Conservation (phyloP, 2,113 vertebrate genomes). For the Eurystomus gularis region DNA sequence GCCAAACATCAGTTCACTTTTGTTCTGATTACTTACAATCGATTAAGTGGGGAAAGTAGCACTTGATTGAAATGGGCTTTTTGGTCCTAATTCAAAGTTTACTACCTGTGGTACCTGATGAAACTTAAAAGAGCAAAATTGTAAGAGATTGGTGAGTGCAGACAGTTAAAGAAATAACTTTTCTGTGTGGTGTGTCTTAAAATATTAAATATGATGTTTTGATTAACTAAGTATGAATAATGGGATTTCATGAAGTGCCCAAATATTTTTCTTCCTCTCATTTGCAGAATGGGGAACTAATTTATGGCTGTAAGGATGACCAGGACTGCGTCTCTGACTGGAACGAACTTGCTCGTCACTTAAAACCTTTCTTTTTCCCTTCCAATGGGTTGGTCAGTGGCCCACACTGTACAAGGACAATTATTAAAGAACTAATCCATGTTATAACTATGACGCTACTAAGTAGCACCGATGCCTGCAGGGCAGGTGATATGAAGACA, state of each 20-base stretch:
- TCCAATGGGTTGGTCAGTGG: slow-evolving; percentile 81
- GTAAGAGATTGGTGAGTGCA: neutral
- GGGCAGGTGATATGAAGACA: slow-evolving; percentile 71
- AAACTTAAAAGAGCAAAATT: neutral
- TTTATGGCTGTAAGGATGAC: slow-evolving; percentile 90
- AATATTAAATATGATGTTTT: neutral
- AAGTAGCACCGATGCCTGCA: slow-evolving; percentile 78
- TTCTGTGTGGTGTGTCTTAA: neutral
- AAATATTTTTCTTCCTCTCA: neutral
- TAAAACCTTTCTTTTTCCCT: slow-evolving; percentile 90
- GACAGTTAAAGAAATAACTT: neutral
- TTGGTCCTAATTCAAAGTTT: neutral
- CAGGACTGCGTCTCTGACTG: slow-evolving; percentile 83
- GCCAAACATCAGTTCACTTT: neutral
- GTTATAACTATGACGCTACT: slow-evolving; percentile 86
- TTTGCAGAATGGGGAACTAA: slow-evolving; percentile 88
- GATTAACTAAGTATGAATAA: neutral
- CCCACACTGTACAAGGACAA: slow-evolving; percentile 80
- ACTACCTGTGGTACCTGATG: neutral
- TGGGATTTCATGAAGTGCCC: neutral
- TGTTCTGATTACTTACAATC: neutral
- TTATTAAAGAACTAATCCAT: slow-evolving; percentile 90
- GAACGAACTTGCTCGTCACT: slow-evolving; percentile 84
- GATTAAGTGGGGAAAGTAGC: neutral
- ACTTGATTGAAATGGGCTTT: neutral